phyloP scores from a whole-genome alignment of 2,113 vertebrate genomes.

The Ammospiza caudacuta region DNA sequence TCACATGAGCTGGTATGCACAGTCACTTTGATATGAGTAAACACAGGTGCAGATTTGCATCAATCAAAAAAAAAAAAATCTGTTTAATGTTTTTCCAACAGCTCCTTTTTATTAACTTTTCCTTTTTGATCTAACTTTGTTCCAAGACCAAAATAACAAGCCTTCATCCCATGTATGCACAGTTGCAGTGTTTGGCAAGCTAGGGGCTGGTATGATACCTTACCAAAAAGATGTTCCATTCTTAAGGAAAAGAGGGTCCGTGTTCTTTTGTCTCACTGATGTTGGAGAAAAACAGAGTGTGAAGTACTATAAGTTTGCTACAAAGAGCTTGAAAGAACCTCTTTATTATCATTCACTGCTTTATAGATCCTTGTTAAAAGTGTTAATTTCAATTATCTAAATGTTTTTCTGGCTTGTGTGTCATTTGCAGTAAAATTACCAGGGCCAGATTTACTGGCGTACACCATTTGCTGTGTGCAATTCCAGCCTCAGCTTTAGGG shows the following conservation, averaged over 20 bases:
- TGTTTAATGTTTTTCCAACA: neutral
- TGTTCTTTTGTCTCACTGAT: neutral
- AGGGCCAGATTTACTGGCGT: constrained; percentile 33
- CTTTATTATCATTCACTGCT: neutral
- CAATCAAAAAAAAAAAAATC: neutral
- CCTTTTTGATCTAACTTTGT: neutral
- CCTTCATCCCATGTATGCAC: neutral
- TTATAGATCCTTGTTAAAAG: constrained; percentile 25
- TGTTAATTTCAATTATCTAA: constrained; percentile 56
- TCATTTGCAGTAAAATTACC: constrained; percentile 16
- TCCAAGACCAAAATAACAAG: neutral
- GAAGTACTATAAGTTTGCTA: neutral
- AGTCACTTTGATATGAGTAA: neutral
- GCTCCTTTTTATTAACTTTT: neutral
- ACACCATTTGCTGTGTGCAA: neutral
- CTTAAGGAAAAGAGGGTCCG: neutral
- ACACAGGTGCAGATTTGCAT: constrained; percentile 12
- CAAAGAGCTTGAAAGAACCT: neutral
- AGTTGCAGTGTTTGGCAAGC: neutral
- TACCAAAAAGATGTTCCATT: neutral
- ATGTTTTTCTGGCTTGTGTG: constrained; percentile 37
- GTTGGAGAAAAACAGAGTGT: neutral
- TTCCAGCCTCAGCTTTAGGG: neutral
- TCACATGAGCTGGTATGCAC: neutral
- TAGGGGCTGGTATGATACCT: neutral